Evolutionary conservation across 2,888 invertebrate species (phyloP), one percentile per base, ranked within the genome.

Genomic region (Noctua comes): DNA sequence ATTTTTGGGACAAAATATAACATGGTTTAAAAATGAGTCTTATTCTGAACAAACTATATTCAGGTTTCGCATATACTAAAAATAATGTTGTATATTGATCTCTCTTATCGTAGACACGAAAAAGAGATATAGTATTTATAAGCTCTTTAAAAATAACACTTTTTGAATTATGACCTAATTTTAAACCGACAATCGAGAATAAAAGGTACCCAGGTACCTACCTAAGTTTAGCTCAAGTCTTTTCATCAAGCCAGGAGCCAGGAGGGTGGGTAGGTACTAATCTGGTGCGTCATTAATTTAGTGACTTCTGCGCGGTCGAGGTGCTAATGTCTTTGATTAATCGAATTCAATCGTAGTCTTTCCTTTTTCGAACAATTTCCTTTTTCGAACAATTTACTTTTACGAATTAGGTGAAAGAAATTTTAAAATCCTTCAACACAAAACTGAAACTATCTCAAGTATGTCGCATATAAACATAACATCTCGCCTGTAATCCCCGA

Each of bases 321-420:
- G 87, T 86, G 86, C 80, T 86, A 91, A 90, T 88, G 89, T 88
- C 91, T 88, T 87, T 87, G 85, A 87, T 90, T 91, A 91, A 92
- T 91, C 86, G 88, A 90, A 91, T 90, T 84, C 83, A 89, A 85
- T 73, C 31, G 24, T 57, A 59, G 66, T 48, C 68, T 48, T 72
- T 74, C 36, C 46, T 48, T 77, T 84, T 48, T 18, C 43, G 64
- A 46, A 46, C 27, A 27, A 76, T 76, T 51, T 36, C 31, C 11
- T 73, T 69, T 70, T 51, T 31, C 43, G 21, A 46, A 46, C 27
- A 27, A 76, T 76, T 51, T 36, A 40, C 11, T 73, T 69, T 70
- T 51, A 40, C 43, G 21, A 68, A 66, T 66, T 51, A 51, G 8
- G 1, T n/a, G 13, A 57, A 40, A 7, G 2, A 40, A 13, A 4